These are phyloP conservation scores for Strix aluco DNA, from an alignment of 2,113 vertebrate genomes.

Conservation along the genomic window DNA sequence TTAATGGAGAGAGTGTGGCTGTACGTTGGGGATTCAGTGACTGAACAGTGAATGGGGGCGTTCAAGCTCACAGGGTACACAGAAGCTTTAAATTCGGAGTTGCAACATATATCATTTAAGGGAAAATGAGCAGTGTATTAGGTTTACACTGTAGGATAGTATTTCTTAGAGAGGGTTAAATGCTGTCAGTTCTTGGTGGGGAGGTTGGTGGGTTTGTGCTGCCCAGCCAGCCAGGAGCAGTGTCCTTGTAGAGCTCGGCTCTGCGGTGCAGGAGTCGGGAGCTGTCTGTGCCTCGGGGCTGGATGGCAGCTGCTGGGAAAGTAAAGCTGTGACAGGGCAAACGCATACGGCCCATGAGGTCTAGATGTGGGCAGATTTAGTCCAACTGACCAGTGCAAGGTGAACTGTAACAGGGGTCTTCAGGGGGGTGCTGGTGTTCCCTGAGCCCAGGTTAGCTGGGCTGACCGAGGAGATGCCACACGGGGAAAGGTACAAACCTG, in stretches of 20 bases:
- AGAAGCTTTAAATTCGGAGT: background rate
- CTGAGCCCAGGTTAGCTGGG: background rate
- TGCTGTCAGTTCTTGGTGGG: background rate
- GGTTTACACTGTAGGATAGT: background rate
- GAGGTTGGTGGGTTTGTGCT: background rate
- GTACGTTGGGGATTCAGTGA: background rate
- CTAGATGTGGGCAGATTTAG: background rate
- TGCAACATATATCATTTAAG: background rate
- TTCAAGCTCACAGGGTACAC: background rate
- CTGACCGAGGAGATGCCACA: rapidly evolving
- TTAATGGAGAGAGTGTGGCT: background rate
- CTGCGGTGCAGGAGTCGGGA: rapidly evolving
- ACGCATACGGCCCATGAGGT: background rate
- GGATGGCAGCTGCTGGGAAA: background rate
- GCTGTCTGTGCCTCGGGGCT: background rate
- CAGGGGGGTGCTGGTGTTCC: background rate
- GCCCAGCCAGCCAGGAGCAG: rapidly evolving
- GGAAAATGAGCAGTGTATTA: background rate
- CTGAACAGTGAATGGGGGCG: rapidly evolving
- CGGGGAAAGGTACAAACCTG: background rate
- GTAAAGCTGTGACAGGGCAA: background rate
- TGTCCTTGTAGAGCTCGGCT: too few relatives aligned
- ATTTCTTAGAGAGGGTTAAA: background rate
- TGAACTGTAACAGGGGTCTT: background rate
- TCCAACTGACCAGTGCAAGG: background rate